Base-by-base conservation (phyloP, 1,140 invertebrate species). In the Drosophila sturtevanti region DNA sequence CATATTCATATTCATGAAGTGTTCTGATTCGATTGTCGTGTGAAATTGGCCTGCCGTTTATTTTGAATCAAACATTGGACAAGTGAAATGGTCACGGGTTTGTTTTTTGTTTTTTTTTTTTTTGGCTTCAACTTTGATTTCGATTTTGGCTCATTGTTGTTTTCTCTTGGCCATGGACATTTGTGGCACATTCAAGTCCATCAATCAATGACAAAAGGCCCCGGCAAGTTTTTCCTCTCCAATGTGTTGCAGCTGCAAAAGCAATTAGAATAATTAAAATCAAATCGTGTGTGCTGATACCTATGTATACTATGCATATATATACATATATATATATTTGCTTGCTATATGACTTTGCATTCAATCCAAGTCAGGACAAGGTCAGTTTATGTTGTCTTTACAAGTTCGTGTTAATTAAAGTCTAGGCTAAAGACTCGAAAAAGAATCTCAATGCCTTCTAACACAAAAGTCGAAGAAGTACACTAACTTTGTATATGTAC, bases 241-340 rank as follows among this genome's bases (percentile, higher is more conserved):
- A 21, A 41, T 21, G 58, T 34, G 61, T n/a, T 65, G 61, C 62
- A 21, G 34, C 55, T 54, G 69, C 62, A 62, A 64, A 70, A 79
- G 61, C 72, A 79, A 81, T 81, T 81, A 76, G 79, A 81, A 81
- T 80, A 79, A 81, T 81, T 80, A 79, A 80, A 65, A 70, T 21
- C 14, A n/a, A 31, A 63, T 52, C 21, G 35, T 65, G 58, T 31
- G 24, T 34, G 60, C 37, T 11, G 10, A 22, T 31, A 34, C 22
- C 24, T 31, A 31, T 6, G 2, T 31, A 31, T 31, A 31, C 3
- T 31, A 31, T 31, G 1, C 27, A 4, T 31, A 4, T 31, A 31
- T 31, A 6, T 31, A 31, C 5, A 10, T 31, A 27, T 31, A 41
- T 44, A 16, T 44, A 14, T 44, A 1, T 12, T 31, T 6, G 5